Base-by-base conservation (phyloP, 2,113 vertebrate genomes). In the Prolemur simus region DNA sequence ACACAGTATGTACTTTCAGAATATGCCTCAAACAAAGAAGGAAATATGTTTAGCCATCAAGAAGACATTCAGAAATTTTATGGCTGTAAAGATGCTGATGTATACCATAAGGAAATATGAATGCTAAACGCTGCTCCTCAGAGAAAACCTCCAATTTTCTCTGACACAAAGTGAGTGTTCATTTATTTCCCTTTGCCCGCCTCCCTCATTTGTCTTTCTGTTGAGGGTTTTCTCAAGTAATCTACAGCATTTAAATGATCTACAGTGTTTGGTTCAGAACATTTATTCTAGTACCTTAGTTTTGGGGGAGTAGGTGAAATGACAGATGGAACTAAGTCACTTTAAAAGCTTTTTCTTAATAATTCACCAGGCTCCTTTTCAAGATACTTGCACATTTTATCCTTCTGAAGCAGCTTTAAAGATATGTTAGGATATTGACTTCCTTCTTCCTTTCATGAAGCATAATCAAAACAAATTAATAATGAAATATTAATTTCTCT, bases 51-150 rank as follows among this genome's bases (percentile, higher is more conserved):
- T 89, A 29, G 6, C 42, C 95, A 34, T 94, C 92, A 95, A 85
- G 49, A 96, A 80, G 52, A 76, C 34, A 84, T 12, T 66, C 37
- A 89, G 78, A 34, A 94, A 86, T 96, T 89, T 85, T 90, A 88
- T 88, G 21, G 91, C 74, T 97, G 56, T 89, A 71, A 96, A 97
- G 71, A 89, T 81, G 27, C 8, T 90, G 95, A 85, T 81, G 81
- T n/a, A 74, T 21, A 37, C 56, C 25, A 49, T 87, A 97, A 87
- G 21, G 58, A 98, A 98, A 95, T 47, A 37, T 66, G 58, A 97
- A 83, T 29, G 47, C 83, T 95, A 82, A 77, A 94, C 12, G 42
- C 42, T 86, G 42, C 25, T 87, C 63, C 60, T 78, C 37, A 74
- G 0, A 73, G 71, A 95, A 81, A 97, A 98, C 5, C 27, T 87